Base-by-base conservation (phyloP, 1,140 invertebrate genomes). In the Chironomus striatipennis region DNA sequence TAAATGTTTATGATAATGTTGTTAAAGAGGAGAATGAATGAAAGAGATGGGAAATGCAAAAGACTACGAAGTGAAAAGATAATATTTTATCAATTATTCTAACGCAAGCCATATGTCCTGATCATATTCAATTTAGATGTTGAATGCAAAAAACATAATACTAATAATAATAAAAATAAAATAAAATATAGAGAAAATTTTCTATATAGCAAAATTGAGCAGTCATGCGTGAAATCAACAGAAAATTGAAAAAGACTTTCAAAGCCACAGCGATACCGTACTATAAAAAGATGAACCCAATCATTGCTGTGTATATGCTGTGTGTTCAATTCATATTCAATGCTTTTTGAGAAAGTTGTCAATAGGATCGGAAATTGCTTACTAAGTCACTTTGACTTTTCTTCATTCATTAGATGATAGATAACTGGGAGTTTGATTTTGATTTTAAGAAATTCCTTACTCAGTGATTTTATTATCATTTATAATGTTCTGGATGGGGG, bases 41-140 rank as follows among this genome's bases (percentile, higher is more conserved):
- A n/a, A n/a, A 34, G 24, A 34, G 24, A 34, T 5, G 24, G 24
- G 24, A 34, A 34, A 1, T 34, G 24, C 5, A 34, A 34, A 34
- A 34, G 24, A 34, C 24, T 34, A 34, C 24, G 24, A 34, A 34
- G 24, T 34, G 24, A 34, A 34, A 57, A 57, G 47, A 57, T 57
- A 12, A 57, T 57, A 57, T 57, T 57, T 57, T 57, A 57, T 57
- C 47, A 57, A 57, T 57, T 57, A 57, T 57, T 57, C 12, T 57
- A 57, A 57, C n/a, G 47, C 47, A 57, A n/a, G n/a, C 47, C 47
- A 57, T 57, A 57, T 57, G 47, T 57, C n/a, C n/a, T 15, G 15
- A 10, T 47, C 9, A 10, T 47, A 47, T 47, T 57, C 47, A 57
- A 57, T 57, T 57, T 57, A 57, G 47, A n/a, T 57, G n/a, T 57